Percentiles rank a stretch among this genome's conserved stretches.
Evolutionary conservation across 2,888 invertebrate genomes (phyloP).

Genomic region (Glyphotaelius pellucidus): DNA sequence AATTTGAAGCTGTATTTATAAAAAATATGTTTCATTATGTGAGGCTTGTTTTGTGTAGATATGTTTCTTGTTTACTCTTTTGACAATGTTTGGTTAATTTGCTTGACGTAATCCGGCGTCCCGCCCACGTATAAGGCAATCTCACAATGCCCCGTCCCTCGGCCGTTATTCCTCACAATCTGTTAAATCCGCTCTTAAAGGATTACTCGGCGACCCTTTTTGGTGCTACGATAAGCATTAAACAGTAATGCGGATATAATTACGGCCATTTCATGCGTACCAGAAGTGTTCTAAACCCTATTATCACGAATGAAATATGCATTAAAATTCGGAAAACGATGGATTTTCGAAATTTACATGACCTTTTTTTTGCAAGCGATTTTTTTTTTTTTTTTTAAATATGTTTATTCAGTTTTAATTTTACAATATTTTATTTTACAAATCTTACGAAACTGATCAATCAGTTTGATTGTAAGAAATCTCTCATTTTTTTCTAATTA

Average conservation of each 20-base stretch:
- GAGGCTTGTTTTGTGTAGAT: not conserved
- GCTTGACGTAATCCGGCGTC: not conserved
- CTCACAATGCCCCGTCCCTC: not conserved
- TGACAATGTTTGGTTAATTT: not conserved
- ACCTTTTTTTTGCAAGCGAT: not conserved
- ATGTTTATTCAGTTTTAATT: too few relatives aligned
- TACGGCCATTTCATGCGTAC: slow-evolving; percentile 41
- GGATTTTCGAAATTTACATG: slow-evolving; percentile 35
- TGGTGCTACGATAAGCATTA: slow-evolving; percentile 36
- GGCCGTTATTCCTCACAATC: slow-evolving; percentile 48
- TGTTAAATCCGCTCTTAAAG: slow-evolving; percentile 60
- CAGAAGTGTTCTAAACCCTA: slow-evolving; percentile 41
- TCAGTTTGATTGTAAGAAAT: too few relatives aligned
- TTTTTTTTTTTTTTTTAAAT: too few relatives aligned
- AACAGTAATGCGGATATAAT: slow-evolving; percentile 42
- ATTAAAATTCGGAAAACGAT: not conserved
- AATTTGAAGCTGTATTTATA: not conserved
- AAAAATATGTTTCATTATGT: not conserved
- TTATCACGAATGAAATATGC: slow-evolving; percentile 35
- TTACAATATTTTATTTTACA: too few relatives aligned
- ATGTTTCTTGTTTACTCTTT: not conserved
- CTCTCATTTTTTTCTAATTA: too few relatives aligned
- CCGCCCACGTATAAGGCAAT: slow-evolving; percentile 9
- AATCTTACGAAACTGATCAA: too few relatives aligned
- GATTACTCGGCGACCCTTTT: slow-evolving; percentile 52